Evolutionary conservation across 1,140 invertebrate genomes (phyloP), one percentile per base, ranked within the genome.

Genomic region (Diabrotica virgifera): DNA sequence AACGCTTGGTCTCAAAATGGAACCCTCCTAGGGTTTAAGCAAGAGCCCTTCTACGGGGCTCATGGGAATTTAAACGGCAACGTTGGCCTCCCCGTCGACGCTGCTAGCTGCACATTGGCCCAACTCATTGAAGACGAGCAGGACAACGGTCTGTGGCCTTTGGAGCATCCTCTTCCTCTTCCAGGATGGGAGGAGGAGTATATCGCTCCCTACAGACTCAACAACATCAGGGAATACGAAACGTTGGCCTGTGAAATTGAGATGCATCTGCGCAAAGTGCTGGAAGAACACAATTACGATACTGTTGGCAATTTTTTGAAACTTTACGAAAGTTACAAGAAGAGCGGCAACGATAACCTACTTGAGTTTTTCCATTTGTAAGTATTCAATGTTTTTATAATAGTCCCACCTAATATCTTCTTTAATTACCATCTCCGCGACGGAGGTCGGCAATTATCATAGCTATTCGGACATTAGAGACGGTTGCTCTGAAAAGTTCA

Each of bases 221-320:
- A 68, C 12, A 68, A 82, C 62, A 81, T 90, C 67, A 85, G 86
- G 80, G 83, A 88, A 66, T 95, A 93, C 81, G 90, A 93, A 83
- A 85, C 90, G 74, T 83, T 94, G 72, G 89, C 89, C 70, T 84
- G 87, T 36, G 83, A 84, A 65, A 86, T 93, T 76, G 91, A 94
- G 81, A 82, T 86, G 60, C 83, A 87, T 70, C 85, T 93, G 64
- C 89, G 91, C 75, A 86, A 86, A 59, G 83, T 95, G 72, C 82
- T 93, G 71, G 86, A 89, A 70, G 86, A 87, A 71, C 85, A 93
- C 81, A 90, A 87, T 79, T 96, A 96, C 78, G 91, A 95, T 80
- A 94, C 91, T 40, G 86, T 94, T 67, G 89, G 88, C 75, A 93
- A 94, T 76, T 93, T 94, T 78, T 78, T 93, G 68, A 87, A 88